Evolutionary conservation across 2,797 vertebrate genomes (phyloP), one percentile per base, ranked within the genome.

Genomic region (Leucoraja ocellata): DNA sequence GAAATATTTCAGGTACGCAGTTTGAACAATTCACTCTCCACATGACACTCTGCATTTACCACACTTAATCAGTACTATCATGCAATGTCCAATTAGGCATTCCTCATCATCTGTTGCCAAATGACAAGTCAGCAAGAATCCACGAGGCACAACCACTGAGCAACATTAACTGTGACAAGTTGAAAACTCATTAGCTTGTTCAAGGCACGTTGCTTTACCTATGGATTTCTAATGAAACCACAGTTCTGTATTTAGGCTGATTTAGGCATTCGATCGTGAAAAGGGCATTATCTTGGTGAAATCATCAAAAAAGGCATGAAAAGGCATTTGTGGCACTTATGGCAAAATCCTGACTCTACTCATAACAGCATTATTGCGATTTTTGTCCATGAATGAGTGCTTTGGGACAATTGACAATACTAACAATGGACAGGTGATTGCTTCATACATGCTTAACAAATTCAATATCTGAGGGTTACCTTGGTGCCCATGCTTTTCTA

Each of bases 51-150:
- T 28, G 39, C 39, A 91, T 23, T 4, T 25, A 92, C 28, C 39
- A 39, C 14, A 76, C 46, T 74, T 28, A 58, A 84, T 84, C 54
- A 25, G 10, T 16, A 16, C 3, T 0, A 23, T 76, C 46, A 76
- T n/a, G 71, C 68, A 74, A 18, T 23, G 25, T 74, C 71, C 90
- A 92, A 18, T 5, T 54, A 25, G 6, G 39, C 6, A 92, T 74
- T 76, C 39, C 25, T 76, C 71, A 83, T 58, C 39, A 76, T 54
- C 73, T 25, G 14, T 39, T 74, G 73, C 90, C 76, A 23, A 39
- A 25, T 92, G 90, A 54, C 71, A 76, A 76, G 39, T 92, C 71
- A 92, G 39, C 90, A 76, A 91, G 36, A 92, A 74, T n/a, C 1
- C 36, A 54, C 54, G 73, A 46, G 28, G 39, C 23, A 54, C 36